Base-by-base conservation (phyloP, 2,113 vertebrate genomes). In the Gopherus flavomarginatus region DNA sequence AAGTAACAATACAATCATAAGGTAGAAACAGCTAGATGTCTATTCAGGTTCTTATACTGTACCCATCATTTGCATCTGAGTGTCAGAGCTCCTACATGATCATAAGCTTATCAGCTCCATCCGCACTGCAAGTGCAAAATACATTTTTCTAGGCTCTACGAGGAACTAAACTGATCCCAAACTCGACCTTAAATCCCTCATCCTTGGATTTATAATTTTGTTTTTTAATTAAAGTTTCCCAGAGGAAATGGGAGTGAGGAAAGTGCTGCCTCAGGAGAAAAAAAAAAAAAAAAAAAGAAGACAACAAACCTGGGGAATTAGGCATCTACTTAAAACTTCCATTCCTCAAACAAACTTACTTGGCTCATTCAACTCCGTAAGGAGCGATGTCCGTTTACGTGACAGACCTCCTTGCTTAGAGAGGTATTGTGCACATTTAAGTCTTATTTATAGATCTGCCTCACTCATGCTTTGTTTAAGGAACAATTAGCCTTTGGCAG, bases 401-500 rank as follows among this genome's bases (percentile, higher is more conserved):
- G 80, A 91, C 17, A 59, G 81, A 62, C 65, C 49, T 92, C 42
- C 27, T 78, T 0, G 1, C 78, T 53, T 57, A 59, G 26, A 91
- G 62, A 93, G 24, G 44, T 85, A 38, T 52, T 92, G 35, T 47
- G 75, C 26, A 14, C 35, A 21, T 92, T 81, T 92, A 77, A 2
- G 72, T 83, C 80, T 93, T 91, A 80, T 94, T 97, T 95, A 94
- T 88, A 95, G 85, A 88, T 77, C 1, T 12, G 52, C 44, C 53
- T 87, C 10, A 0, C 78, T 93, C 80, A 7, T 0, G 1, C 85
- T 95, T 97, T 94, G 77, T 96, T 96, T 95, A 93, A 96, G 85
- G 95, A 97, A 98, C 87, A 96, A 94, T 95, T 93, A 95, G 79
- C 81, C 54, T 95, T 92, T 97, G 90, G 85, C 90, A 95, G 86